Base-by-base conservation (phyloP, 2,113 vertebrate genomes). In the Xerus inauris region DNA sequence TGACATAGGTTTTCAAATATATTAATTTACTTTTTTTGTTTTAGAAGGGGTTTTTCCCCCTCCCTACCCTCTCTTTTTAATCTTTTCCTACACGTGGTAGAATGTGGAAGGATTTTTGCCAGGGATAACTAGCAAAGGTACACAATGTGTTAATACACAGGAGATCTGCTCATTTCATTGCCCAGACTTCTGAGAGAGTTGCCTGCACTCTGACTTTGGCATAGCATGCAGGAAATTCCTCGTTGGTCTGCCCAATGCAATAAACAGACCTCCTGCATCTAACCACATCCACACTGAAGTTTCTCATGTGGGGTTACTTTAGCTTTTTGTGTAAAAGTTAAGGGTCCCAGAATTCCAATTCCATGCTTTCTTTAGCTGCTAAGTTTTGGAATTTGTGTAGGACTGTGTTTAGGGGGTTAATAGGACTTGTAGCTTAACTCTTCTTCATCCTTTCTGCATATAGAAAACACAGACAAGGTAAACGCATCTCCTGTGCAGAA, bases 251-350 rank as follows among this genome's bases (percentile, higher is more conserved):
- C 57, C 95, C 96, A 84, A 75, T 73, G 97, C 96, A 96, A 20
- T 97, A 98, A 97, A 92, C 95, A 96, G 93, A 95, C 92, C 97
- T 97, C 85, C 93, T 97, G 47, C 72, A 3, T 76, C 79, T 96
- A 92, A 93, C 30, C 22, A 96, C 89, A 80, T 96, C 96, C 35
- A 12, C 24, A 19, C 67, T 9, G 87, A 3, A 8, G 49, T 67
- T 49, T 19, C 38, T 94, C 90, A 26, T 72, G 38, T 28, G 80
- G 89, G 80, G 79, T 77, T 91, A 62, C 95, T 96, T 95, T 62
- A 77, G 91, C 92, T 91, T 91, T 86, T 91, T 22, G 7, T 24
- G 1, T 86, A 69, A 91, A 89, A 87, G 67, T 87, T 91, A 89
- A 95, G 54, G 89, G 9, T 64, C 92, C 89, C 80, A 65, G 76